These are phyloP conservation scores for Nymphalis io DNA, from an alignment of 1,140 invertebrate genomes.

Conservation along the genomic window DNA sequence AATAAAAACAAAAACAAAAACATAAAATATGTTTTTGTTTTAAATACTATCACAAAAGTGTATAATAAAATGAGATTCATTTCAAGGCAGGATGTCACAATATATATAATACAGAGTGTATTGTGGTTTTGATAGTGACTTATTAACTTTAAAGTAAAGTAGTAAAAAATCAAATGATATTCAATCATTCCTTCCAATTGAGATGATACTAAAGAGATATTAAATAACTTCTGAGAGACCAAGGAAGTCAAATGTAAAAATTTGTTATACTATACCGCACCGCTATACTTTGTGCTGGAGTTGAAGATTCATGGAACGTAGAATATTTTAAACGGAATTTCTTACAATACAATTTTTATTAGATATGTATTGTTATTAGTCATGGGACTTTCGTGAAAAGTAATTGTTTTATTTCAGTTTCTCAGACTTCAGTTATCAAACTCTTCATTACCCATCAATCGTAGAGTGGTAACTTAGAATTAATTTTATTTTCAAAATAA, in stretches of 20 bases:
- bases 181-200: not conserved
- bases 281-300: not conserved
- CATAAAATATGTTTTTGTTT: too few relatives aligned
- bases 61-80: too few relatives aligned
- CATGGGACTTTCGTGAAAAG: too few relatives aligned
- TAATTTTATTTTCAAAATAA: not conserved
- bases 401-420: too few relatives aligned
- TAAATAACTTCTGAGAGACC: constrained; percentile 4
- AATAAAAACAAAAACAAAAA: too few relatives aligned
- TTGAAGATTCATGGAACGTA: not conserved
- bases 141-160: not conserved
- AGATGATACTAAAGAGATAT: constrained; percentile 1
- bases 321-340: not conserved
- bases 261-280: constrained; percentile 4
- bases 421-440: too few relatives aligned
- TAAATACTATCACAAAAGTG: too few relatives aligned
- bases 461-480: not conserved
- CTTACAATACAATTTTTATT: not conserved
- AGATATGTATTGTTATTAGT: too few relatives aligned
- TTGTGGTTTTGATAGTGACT: too few relatives aligned
- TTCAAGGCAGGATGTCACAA: too few relatives aligned
- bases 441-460: too few relatives aligned
- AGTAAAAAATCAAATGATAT: not conserved
- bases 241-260: constrained; percentile 6
- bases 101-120: too few relatives aligned